A percentile compares a stretch with the other conserved stretches of the same genome.
These are phyloP conservation scores for Ianthella basta DNA, from an alignment of 37 sponge, comb jelly and placozoan species.

Conservation along the genomic window DNA sequence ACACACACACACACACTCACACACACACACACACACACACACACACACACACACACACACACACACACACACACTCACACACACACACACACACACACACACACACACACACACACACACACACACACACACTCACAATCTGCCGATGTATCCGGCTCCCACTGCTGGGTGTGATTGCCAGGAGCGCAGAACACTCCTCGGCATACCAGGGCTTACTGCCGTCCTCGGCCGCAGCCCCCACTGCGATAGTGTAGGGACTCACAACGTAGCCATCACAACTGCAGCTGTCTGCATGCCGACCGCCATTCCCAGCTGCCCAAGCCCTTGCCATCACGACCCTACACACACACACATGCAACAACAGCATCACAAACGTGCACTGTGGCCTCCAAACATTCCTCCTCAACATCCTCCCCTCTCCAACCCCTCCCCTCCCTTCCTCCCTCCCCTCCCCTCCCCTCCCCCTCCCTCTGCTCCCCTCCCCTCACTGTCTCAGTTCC, in stretches of 20 bases:
- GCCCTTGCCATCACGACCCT: constrained; percentile 90
- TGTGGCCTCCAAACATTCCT: no score
- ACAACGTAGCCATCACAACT: constrained; percentile 99
- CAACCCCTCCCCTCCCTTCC: neutral
- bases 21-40: neutral
- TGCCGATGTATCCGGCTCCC: constrained; percentile 65
- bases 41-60: constrained; percentile 44
- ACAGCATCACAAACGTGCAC: neutral
- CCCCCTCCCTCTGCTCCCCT: neutral
- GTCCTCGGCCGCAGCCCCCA: constrained; percentile 79
- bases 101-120: neutral
- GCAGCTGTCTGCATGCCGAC: constrained; percentile 83
- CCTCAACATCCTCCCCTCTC: no score
- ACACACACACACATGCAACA: neutral
- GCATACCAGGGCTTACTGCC: constrained; percentile 94
- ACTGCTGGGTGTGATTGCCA: constrained; percentile 95
- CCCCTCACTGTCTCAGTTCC: constrained; percentile 69
- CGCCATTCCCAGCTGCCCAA: constrained; percentile 99
- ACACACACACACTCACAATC: constrained; percentile 61
- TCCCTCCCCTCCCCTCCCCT: neutral
- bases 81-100: neutral
- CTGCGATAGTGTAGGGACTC: constrained; percentile 88
- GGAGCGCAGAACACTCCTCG: constrained; percentile 91
- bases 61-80: constrained; percentile 3
- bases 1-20: neutral